A percentile compares a stretch with the other conserved stretches of the same genome.
Conservation (phyloP, 2,797 vertebrate genomes). For the Triplophysa yarkandensis region DNA sequence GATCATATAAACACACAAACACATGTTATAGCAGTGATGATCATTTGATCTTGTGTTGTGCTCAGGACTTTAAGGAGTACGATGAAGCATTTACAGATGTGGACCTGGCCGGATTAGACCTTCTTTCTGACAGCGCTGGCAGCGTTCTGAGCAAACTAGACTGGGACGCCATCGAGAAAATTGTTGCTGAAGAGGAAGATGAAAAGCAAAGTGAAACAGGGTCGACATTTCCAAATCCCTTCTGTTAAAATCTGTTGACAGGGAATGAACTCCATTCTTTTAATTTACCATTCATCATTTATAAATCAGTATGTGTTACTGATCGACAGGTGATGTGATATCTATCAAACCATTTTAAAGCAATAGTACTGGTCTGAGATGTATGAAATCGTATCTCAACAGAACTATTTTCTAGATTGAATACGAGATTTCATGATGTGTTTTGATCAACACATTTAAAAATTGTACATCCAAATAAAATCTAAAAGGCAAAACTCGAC, state of each 20-base stretch:
- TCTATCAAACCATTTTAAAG: neutral
- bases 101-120: slow-evolving; percentile 64
- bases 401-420: neutral
- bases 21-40: neutral
- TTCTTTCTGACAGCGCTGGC: slow-evolving; percentile 78
- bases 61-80: slow-evolving; percentile 61
- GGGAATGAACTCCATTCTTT: neutral
- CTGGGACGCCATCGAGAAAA: slow-evolving; percentile 86
- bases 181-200: slow-evolving; percentile 78
- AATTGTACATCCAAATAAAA: no score
- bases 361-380: neutral
- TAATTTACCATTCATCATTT: no score
- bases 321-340: neutral
- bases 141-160: slow-evolving; percentile 89
- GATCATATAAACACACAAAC: neutral
- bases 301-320: neutral
- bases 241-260: neutral
- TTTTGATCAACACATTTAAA: no score
- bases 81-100: slow-evolving; percentile 32
- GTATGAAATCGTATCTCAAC: neutral
- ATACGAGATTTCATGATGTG: no score
- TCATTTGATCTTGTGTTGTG: slow-evolving; percentile 2
- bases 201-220: neutral
- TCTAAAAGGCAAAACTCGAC: no score
- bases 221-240: neutral